Percentiles rank a stretch among this genome's conserved stretches.
These are phyloP conservation scores for Lepus oiostolus DNA, from an alignment of 2,797 vertebrate genomes.

Conservation along the genomic window DNA sequence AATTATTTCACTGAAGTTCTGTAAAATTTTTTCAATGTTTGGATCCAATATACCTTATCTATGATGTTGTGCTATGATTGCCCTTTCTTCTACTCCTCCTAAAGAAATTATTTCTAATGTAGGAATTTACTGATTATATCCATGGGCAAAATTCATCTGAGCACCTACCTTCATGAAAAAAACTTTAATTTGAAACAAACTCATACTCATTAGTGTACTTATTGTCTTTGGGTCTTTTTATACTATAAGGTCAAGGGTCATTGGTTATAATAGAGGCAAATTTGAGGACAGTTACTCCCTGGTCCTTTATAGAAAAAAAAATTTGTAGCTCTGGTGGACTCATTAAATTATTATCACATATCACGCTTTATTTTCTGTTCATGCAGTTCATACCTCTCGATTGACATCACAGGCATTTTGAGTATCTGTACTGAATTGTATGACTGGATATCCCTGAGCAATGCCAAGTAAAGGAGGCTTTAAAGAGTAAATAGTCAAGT, in stretches of 20 bases:
- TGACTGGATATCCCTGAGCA: background rate
- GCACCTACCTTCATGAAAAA: background rate
- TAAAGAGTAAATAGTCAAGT: background rate
- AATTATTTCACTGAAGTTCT: conserved; percentile 25
- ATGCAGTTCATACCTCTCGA: background rate
- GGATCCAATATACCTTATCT: background rate
- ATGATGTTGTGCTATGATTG: background rate
- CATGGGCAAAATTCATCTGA: background rate
- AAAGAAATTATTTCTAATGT: background rate
- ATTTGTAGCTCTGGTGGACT: background rate
- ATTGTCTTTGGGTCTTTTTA: background rate
- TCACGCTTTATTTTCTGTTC: background rate
- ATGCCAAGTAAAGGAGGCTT: background rate
- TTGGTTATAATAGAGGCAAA: background rate
- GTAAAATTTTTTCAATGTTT: background rate
- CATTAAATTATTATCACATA: background rate
- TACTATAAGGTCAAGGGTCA: background rate
- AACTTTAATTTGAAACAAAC: background rate
- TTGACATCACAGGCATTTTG: background rate
- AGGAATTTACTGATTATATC: background rate
- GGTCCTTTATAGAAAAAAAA: background rate
- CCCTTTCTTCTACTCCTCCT: background rate
- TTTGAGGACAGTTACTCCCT: background rate
- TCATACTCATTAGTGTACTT: background rate
- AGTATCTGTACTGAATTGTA: background rate